These are phyloP conservation scores for Hyppa rectilinea DNA, from an alignment of 2,888 invertebrate genomes.

Conservation along the genomic window DNA sequence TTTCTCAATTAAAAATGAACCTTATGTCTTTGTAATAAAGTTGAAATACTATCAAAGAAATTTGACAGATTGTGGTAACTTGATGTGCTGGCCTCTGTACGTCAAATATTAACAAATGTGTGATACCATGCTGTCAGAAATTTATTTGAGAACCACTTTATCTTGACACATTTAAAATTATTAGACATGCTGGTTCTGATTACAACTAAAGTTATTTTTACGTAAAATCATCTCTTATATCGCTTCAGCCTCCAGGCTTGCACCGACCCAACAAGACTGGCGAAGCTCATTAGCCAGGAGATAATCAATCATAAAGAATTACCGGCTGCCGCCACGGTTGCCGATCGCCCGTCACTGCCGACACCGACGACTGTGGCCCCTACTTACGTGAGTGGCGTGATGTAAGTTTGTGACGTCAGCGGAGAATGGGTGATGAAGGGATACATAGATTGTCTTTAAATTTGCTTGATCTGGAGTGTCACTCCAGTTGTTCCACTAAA, in stretches of 20 bases:
- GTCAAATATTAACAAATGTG: neutral
- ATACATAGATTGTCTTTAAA: constrained; percentile 5
- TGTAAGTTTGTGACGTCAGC: constrained; percentile 56
- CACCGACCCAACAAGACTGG: constrained; percentile 71
- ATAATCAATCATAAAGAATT: constrained; percentile 89
- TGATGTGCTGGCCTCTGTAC: too few relatives aligned
- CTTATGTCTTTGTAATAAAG: too few relatives aligned
- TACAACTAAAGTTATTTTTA: too few relatives aligned
- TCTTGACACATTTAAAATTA: neutral
- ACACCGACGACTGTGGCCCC: constrained; percentile 51
- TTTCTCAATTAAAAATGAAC: too few relatives aligned
- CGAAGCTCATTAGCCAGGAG: constrained; percentile 86
- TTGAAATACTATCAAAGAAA: too few relatives aligned
- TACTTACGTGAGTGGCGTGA: constrained; percentile 65
- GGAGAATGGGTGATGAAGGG: constrained; percentile 25
- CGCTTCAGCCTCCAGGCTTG: constrained; percentile 61
- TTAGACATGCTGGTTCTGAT: neutral
- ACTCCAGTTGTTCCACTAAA: too few relatives aligned
- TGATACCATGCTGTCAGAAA: neutral
- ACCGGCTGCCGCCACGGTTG: constrained; percentile 77
- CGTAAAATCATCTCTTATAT: neutral
- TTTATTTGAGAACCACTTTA: neutral
- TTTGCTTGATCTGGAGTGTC: neutral
- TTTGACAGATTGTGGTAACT: too few relatives aligned
- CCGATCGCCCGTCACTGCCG: constrained; percentile 66